Conservation (phyloP, 23 tunicate species). For the Halocynthia roretzi region DNA sequence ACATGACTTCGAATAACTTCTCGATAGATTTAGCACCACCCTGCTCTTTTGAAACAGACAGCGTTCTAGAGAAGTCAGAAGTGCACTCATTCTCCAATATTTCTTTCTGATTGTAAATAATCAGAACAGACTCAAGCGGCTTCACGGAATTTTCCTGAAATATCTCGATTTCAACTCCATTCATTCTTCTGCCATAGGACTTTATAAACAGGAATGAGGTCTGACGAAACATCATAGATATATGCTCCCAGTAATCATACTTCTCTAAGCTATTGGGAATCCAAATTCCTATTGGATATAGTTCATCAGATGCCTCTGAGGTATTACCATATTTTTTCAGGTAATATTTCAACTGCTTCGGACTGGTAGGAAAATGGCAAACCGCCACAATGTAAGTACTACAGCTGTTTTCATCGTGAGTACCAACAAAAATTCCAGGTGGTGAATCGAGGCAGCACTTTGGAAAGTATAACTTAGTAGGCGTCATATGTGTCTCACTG, state of each 20-base stretch:
- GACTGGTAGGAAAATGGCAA: conserved; percentile 10
- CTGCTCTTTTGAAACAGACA: background rate
- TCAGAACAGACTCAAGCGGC: background rate
- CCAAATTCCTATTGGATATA: conserved; percentile 15
- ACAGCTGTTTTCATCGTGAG: background rate
- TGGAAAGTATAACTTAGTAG: background rate
- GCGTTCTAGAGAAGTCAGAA: background rate
- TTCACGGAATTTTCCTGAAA: no score
- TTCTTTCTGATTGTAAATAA: conserved; percentile 17
- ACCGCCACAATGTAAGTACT: conserved; percentile 6
- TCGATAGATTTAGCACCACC: background rate
- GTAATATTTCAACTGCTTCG: background rate
- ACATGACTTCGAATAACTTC: background rate
- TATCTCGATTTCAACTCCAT: background rate
- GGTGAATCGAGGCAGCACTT: background rate
- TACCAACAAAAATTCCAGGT: conserved; percentile 6
- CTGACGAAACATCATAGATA: conserved; percentile 2
- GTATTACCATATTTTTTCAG: background rate
- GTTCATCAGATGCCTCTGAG: background rate
- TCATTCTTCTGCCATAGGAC: background rate
- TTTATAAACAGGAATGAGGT: conserved; percentile 1
- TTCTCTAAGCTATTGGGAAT: background rate
- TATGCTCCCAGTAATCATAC: background rate
- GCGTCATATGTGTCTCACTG: no score
- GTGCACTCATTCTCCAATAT: conserved; percentile 12